These are phyloP conservation scores for Cynoglossus semilaevis DNA, from an alignment of 2,113 vertebrate species.

Conservation along the genomic window DNA sequence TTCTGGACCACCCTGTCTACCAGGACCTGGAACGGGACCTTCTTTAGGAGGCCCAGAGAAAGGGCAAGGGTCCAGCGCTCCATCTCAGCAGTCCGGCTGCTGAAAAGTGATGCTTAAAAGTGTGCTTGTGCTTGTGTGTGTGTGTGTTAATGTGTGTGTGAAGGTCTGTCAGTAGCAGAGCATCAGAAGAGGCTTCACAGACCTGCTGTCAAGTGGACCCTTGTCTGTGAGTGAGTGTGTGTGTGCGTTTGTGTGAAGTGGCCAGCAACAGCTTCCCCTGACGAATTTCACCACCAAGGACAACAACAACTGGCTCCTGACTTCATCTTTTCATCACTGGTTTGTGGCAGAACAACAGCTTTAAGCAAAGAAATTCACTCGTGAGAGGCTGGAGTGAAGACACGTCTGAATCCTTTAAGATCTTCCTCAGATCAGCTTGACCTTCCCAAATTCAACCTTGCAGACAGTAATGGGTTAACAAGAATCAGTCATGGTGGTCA, in stretches of 20 bases:
- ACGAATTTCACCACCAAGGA: too few species aligned
- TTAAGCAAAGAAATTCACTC: too few species aligned
- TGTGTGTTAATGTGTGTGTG: slow-evolving; percentile 19
- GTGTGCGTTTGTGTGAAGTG: slow-evolving; percentile 13
- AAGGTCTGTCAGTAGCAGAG: slow-evolving; percentile 43
- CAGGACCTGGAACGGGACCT: slow-evolving; percentile 55
- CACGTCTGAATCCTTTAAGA: too few species aligned
- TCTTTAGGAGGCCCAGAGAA: slow-evolving; percentile 59
- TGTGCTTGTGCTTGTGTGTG: slow-evolving; percentile 17
- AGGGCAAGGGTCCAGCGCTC: slow-evolving; percentile 66
- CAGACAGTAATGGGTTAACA: slow-evolving; percentile 55
- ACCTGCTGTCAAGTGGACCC: slow-evolving; percentile 44
- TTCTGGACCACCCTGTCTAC: slow-evolving; percentile 71
- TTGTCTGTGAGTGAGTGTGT: slow-evolving; percentile 21
- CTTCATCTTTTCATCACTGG: too few species aligned
- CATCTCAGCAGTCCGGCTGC: slow-evolving; percentile 61
- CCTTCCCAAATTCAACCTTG: not conserved
- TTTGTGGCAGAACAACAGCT: too few species aligned
- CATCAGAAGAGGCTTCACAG: slow-evolving; percentile 42
- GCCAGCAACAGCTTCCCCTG: too few species aligned
- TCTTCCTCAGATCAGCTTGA: too few species aligned
- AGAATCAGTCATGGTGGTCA: slow-evolving; percentile 81
- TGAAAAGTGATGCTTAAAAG: slow-evolving; percentile 70
- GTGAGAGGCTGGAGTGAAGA: too few species aligned
- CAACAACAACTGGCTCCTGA: too few species aligned